These are phyloP conservation scores for Symphodus melops DNA, from an alignment of 2,113 vertebrate genomes.

Conservation along the genomic window DNA sequence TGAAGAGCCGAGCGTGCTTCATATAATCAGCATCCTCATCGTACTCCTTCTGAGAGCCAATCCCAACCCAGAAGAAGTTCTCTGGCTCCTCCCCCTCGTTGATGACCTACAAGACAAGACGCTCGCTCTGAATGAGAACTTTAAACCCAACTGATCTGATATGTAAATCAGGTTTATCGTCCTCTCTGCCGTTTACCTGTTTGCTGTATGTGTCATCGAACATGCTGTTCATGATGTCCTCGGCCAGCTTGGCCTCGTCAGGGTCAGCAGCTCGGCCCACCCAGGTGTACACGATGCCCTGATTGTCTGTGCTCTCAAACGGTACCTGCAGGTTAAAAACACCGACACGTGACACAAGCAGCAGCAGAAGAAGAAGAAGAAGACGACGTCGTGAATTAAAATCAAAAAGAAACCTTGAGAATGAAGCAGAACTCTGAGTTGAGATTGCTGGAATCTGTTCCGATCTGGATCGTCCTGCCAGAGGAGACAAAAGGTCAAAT, in stretches of 20 bases:
- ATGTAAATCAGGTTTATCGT: too few relatives aligned
- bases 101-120: constrained; percentile 86
- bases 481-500: neutral
- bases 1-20: constrained; percentile 95
- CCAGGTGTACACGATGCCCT: constrained; percentile 98
- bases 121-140: too few relatives aligned
- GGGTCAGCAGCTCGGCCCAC: constrained; percentile 95
- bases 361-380: too few relatives aligned
- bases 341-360: too few relatives aligned
- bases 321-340: constrained; percentile 86
- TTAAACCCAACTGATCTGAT: too few relatives aligned
- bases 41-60: constrained; percentile 92
- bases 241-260: constrained; percentile 94
- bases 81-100: constrained; percentile 97
- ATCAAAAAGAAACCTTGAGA: too few relatives aligned
- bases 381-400: too few relatives aligned
- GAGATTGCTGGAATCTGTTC: constrained; percentile 91
- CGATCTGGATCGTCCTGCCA: constrained; percentile 94
- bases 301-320: constrained; percentile 97
- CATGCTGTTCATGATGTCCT: constrained; percentile 98
- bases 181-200: too few relatives aligned
- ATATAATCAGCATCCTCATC: constrained; percentile 97
- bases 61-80: constrained; percentile 99
- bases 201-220: constrained; percentile 98
- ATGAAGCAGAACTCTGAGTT: constrained; percentile 99